Percentiles rank a stretch among this genome's conserved stretches.
Evolutionary conservation across 2,113 vertebrate species (phyloP).

Genomic region (Prunella himalayana): DNA sequence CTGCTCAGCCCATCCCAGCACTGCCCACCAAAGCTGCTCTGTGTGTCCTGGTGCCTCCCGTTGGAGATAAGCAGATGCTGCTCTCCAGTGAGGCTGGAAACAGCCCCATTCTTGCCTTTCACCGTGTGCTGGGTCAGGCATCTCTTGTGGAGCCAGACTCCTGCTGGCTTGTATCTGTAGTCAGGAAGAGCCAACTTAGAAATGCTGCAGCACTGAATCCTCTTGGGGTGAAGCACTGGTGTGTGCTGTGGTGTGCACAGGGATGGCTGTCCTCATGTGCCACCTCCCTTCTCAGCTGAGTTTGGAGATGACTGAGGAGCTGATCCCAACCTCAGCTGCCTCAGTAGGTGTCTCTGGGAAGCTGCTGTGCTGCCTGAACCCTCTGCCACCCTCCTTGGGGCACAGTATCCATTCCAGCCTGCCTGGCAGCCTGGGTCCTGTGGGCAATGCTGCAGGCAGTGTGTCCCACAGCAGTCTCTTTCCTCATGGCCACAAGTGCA

Average conservation of each 20-base stretch:
- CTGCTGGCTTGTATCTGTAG: background rate
- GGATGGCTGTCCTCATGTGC: accelerated
- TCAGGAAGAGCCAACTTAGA: background rate
- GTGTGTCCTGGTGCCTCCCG: accelerated
- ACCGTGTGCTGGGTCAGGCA: accelerated
- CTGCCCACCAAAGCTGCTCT: background rate
- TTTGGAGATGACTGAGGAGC: background rate
- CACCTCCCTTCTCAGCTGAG: background rate
- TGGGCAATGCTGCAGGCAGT: background rate
- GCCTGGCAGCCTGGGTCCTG: background rate
- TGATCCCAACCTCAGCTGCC: background rate
- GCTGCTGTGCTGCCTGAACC: background rate
- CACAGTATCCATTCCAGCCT: background rate
- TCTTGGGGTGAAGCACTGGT: background rate
- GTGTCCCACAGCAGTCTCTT: background rate
- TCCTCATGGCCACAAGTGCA: background rate
- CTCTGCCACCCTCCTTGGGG: background rate
- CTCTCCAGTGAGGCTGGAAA: background rate
- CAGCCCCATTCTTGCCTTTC: accelerated
- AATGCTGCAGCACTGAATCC: background rate
- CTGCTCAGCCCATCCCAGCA: background rate
- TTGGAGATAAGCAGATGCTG: background rate
- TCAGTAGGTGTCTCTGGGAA: background rate
- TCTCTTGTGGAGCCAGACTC: background rate
- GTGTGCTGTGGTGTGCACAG: accelerated